Percentiles rank a stretch among this genome's conserved stretches.
Conservation (phyloP, 2,797 vertebrate species). For the Lepus townsendii region DNA sequence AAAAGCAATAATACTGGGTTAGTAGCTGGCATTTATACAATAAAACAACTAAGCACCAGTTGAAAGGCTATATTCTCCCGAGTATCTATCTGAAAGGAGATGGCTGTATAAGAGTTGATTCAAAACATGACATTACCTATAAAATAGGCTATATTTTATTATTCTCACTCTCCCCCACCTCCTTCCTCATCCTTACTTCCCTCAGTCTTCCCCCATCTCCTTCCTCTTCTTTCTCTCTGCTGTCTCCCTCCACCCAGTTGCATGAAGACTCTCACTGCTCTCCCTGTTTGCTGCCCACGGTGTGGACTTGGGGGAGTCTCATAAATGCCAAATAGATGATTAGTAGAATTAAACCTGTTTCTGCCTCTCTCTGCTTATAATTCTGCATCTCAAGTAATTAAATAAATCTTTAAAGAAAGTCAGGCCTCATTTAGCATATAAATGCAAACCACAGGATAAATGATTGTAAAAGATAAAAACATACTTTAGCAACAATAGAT, state of each 20-base stretch:
- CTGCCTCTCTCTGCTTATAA: neutral
- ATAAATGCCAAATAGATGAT: neutral
- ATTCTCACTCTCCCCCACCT: neutral
- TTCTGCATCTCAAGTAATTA: too few relatives aligned
- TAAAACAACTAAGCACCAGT: neutral
- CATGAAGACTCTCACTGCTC: too few relatives aligned
- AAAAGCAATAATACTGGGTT: neutral
- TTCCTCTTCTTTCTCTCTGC: neutral
- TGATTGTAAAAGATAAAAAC: conserved; percentile 1
- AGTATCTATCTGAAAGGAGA: neutral
- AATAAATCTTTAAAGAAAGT: neutral
- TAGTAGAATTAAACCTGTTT: neutral
- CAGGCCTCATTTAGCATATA: neutral
- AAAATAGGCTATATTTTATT: neutral
- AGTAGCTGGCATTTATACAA: neutral
- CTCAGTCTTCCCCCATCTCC: neutral
- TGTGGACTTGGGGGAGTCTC: too few relatives aligned
- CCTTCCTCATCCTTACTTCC: neutral
- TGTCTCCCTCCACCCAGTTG: too few relatives aligned
- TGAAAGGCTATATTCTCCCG: neutral
- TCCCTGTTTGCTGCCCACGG: too few relatives aligned
- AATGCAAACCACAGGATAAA: conserved; percentile 6
- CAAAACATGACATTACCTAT: neutral
- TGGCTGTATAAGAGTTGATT: neutral
- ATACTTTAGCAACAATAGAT: conserved; percentile 33